A percentile compares a stretch with the other conserved stretches of the same genome.
Conservation (phyloP, 1,140 invertebrate genomes). For the Onthophagus taurus region DNA sequence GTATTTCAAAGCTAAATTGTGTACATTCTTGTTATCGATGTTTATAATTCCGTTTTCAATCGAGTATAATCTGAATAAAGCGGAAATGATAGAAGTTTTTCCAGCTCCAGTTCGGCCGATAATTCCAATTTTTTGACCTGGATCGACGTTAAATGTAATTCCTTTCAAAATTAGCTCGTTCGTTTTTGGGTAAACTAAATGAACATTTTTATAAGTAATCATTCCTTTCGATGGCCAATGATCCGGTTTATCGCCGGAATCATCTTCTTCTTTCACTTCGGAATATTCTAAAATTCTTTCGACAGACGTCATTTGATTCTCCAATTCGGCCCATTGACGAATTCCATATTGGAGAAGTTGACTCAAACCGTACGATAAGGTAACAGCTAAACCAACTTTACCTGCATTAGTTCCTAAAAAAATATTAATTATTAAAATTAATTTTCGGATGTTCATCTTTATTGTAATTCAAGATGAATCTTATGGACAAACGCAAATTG, state of each 20-base stretch:
- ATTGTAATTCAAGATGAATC: not conserved
- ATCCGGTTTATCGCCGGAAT: constrained; percentile 34
- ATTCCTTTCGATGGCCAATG: constrained; percentile 65
- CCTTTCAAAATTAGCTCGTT: constrained; percentile 56
- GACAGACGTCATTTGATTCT: constrained; percentile 82
- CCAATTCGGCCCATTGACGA: constrained; percentile 71
- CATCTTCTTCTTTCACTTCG: constrained; percentile 48
- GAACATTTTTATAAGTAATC: constrained; percentile 57
- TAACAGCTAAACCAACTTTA: constrained; percentile 72
- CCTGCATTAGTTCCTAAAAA: constrained; percentile 37
- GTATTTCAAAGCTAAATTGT: constrained; percentile 48
- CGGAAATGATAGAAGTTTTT: constrained; percentile 68
- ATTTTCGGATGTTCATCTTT: not conserved
- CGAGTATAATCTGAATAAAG: constrained; percentile 60
- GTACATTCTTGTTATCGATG: constrained; percentile 57
- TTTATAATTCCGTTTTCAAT: constrained; percentile 44
- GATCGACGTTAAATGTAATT: constrained; percentile 49
- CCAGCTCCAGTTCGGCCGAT: constrained; percentile 44
- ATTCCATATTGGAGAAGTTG: constrained; percentile 84
- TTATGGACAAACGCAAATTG: no score
- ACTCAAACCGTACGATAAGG: constrained; percentile 72
- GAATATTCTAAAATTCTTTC: constrained; percentile 75
- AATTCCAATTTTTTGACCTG: constrained; percentile 48
- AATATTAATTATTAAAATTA: not conserved
- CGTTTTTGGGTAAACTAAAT: constrained; percentile 53